Base-by-base conservation (phyloP, 2,888 invertebrate species). In the Parthenolecanium corni region DNA sequence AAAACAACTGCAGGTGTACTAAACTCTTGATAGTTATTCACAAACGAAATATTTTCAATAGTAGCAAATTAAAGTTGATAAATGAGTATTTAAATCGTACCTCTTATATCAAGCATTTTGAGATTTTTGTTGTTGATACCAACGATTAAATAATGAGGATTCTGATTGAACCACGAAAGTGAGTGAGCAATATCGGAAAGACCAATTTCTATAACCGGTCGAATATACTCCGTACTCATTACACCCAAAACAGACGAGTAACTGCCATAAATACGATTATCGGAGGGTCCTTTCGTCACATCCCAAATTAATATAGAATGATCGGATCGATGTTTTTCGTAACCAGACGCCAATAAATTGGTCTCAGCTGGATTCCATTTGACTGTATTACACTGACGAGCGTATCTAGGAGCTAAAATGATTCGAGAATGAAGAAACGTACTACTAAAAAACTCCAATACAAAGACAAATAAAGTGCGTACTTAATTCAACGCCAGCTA, bases 231-330 rank as follows among this genome's bases (percentile, higher is more conserved):
- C 11, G 67, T 47, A 57, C 47, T 65, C n/a, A 47, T 51, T 21
- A 62, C 21, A 53, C 52, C 47, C 14, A 40, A 25, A 12, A 24
- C 54, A 11, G 51, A 21, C 1, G 52, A 52, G 25, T 52, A 46
- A 20, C 42, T 52, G 6, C 47, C 46, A 31, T 54, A 46, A 23
- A 69, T 68, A 56, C 71, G 71, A 25, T 25, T n/a, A 49, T 58
- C 58, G 3, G 58, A 24, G 0, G 78, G 74, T 69, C 76, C 75
- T 68, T 78, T 79, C 47, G 75, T 73, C 16, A 89, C 83, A 74
- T 96, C 94, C 93, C 94, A 96, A 52, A 95, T 79, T 6, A 90
- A 78, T 44, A 95, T 82, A 64, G 89, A 90, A 72, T 86, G 84
- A 73, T 95, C 95, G 40, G 87, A 85, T 66, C 92, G 81, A 72